These are phyloP conservation scores for Drosophila prosaltans DNA, from an alignment of 1,140 invertebrate species.

Conservation along the genomic window DNA sequence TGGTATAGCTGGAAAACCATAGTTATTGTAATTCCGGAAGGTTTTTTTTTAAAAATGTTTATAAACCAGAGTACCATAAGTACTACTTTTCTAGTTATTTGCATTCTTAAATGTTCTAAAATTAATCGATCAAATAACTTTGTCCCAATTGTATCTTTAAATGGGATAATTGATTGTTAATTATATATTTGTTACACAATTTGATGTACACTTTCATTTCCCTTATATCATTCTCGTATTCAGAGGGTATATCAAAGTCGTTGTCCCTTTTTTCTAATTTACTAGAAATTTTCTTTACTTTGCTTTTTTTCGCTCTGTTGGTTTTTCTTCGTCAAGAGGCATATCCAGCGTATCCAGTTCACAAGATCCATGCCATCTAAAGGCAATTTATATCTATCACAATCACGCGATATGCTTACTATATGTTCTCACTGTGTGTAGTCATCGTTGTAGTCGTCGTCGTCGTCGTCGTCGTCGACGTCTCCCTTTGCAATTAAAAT, in stretches of 20 bases:
- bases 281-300: conserved; percentile 12
- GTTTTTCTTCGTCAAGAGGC: conserved; percentile 30
- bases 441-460: conserved; percentile 37
- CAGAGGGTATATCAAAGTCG: not conserved
- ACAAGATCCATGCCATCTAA: conserved; percentile 26
- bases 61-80: no score
- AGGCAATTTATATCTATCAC: conserved; percentile 70
- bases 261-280: not conserved
- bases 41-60: no score
- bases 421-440: conserved; percentile 50
- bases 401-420: conserved; percentile 62
- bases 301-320: conserved; percentile 42
- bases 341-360: conserved; percentile 14
- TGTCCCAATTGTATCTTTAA: no score
- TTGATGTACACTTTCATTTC: no score
- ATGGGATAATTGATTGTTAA: no score
- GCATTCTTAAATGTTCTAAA: no score
- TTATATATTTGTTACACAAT: no score
- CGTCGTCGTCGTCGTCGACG: conserved; percentile 13
- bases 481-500: conserved; percentile 77
- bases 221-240: not conserved
- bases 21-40: no score
- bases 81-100: no score
- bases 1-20: no score
- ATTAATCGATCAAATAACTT: no score